Percentiles rank a stretch among this genome's conserved stretches.
phyloP scores from a whole-genome alignment of 2,113 vertebrate genomes.

The human (Homo sapiens) region DNA sequence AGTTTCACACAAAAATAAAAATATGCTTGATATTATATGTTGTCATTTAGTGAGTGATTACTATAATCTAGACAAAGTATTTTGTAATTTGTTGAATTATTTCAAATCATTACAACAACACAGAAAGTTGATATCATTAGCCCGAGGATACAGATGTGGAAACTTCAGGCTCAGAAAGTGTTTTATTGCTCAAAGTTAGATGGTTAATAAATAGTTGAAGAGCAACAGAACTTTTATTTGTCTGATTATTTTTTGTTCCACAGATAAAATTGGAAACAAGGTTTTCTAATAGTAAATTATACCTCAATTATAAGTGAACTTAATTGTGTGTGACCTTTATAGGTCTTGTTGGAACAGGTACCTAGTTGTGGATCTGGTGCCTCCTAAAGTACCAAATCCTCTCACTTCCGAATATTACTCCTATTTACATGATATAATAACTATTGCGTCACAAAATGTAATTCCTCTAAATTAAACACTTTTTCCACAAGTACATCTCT shows the following conservation, averaged over 20 bases:
- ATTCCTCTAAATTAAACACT: not conserved
- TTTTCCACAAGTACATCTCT: not conserved
- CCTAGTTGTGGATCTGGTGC: not conserved
- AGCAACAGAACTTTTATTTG: not conserved
- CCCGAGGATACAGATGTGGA: not conserved
- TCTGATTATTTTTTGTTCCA: not conserved
- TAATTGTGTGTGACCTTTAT: not conserved
- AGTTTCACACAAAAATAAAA: not conserved
- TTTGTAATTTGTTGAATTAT: not conserved
- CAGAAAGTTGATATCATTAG: not conserved
- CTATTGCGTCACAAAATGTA: not conserved
- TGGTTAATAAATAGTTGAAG: not conserved
- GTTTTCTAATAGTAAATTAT: not conserved
- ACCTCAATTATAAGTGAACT: not conserved
- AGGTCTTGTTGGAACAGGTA: not conserved
- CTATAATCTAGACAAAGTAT: not conserved
- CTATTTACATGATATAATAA: not conserved
- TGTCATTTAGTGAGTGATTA: not conserved
- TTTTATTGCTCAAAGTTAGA: not conserved
- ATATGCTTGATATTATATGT: not conserved
- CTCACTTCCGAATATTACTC: not conserved
- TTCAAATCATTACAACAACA: not conserved
- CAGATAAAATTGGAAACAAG: not conserved
- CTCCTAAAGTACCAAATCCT: not conserved
- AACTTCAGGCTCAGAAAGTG: not conserved